Evolutionary conservation across 2,888 invertebrate genomes (phyloP), one percentile per base, ranked within the genome.

Genomic region (Bugulina stolonifera): DNA sequence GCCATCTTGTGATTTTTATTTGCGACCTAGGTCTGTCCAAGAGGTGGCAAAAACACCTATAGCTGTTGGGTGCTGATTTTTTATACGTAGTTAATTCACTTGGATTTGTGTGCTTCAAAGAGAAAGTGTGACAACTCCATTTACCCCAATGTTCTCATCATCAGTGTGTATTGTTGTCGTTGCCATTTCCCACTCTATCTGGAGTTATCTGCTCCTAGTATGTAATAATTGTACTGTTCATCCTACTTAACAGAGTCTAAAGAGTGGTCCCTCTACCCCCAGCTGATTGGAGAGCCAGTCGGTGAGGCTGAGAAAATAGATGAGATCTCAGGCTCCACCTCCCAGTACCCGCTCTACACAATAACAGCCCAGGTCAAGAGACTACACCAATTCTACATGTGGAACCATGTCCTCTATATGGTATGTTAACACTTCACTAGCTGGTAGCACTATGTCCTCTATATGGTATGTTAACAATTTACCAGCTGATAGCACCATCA

Each of bases 351-450:
- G 3, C 54, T 54, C 10, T 70, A 70, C 52, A 70, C 70, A 43
- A 54, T 70, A 22, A 70, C 70, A 43, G 43, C 27, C 52, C 70
- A 70, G 23, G 54, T 70, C 1, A 70, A 54, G 27, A 43, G 70
- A 52, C 2, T 23, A 14, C 70, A 70, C 23, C 52, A 54, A 18
- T 70, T 54, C 70, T 54, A 70, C 70, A 34, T 70, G 23, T 70
- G 70, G 70, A 70, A 54, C 29, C 70, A 70, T 54, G 70, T 54
- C 2, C 52, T 70, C n/a, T 43, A 29, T 54, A 70, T 70, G 70
- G 70, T 70, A 54, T 2, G 52, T 14, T 54, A 70, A 3, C n/a
- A 23, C 5, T 55, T 55, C 14, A 18, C 18, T 43, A 43, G 43
- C 43, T 10, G n/a, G 23, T 70, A 52, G 70, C 34, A 54, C 29